Evolutionary conservation across 1,140 invertebrate genomes (phyloP).

Genomic region (Drosophila littoralis): DNA sequence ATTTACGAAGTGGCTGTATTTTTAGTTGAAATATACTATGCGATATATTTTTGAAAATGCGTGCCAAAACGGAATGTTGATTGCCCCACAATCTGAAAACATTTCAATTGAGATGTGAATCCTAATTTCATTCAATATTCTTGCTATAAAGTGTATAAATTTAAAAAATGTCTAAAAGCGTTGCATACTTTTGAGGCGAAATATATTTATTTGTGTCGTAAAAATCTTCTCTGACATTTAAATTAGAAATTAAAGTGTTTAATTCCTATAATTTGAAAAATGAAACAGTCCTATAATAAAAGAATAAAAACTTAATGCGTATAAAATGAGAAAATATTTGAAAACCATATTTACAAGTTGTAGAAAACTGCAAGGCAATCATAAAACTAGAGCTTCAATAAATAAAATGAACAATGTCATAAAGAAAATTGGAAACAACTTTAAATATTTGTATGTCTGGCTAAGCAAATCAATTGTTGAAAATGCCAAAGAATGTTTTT

Average conservation of each 20-base stretch:
- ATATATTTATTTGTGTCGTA: not conserved
- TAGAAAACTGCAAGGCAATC: constrained; percentile 83
- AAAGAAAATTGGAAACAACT: constrained; percentile 30
- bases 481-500: constrained; percentile 69
- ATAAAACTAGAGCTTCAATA: constrained; percentile 84
- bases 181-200: constrained; percentile 40
- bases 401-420: constrained; percentile 64
- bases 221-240: not conserved
- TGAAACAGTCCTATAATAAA: constrained; percentile 34
- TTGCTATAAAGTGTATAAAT: not conserved
- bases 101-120: constrained; percentile 6
- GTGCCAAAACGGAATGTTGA: constrained; percentile 34
- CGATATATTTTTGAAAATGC: constrained; percentile 13
- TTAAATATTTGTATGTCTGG: constrained; percentile 37
- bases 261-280: not conserved
- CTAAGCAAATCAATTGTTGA: constrained; percentile 32
- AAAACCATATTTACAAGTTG: constrained; percentile 55
- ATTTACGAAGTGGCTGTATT: constrained; percentile 36
- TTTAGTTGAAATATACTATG: constrained; percentile 26
- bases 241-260: not conserved
- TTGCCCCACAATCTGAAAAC: constrained; percentile 5
- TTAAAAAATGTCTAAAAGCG: not conserved
- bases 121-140: constrained; percentile 2
- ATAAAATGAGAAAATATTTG: constrained; percentile 31
- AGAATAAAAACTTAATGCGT: constrained; percentile 50